A percentile compares a stretch with the other conserved stretches of the same genome.
Evolutionary conservation across 2,797 vertebrate genomes (phyloP).

Genomic region (Acrossocheilus fasciatus): DNA sequence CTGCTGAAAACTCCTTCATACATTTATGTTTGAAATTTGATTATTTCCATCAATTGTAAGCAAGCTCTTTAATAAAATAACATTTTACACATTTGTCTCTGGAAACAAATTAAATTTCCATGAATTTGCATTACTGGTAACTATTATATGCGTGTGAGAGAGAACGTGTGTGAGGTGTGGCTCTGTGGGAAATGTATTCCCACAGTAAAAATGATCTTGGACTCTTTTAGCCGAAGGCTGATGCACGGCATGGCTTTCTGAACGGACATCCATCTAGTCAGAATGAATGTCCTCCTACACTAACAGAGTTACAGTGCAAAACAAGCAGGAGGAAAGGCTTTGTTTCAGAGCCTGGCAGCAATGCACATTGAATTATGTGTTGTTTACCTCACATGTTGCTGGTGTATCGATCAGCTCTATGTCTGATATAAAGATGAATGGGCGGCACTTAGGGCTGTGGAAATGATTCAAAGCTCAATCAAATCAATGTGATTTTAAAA

Average conservation of each 20-base stretch:
- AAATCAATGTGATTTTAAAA: constrained; percentile 19
- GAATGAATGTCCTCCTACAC: constrained; percentile 22
- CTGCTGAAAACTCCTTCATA: neutral
- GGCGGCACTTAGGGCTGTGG: neutral
- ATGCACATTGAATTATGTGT: constrained; percentile 21
- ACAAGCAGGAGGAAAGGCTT: constrained; percentile 15
- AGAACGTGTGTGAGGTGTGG: constrained; percentile 7
- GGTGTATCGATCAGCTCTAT: constrained; percentile 17
- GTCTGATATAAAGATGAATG: constrained; percentile 34
- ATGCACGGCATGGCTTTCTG: neutral
- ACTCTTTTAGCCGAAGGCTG: constrained; percentile 27
- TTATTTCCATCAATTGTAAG: neutral
- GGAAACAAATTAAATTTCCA: neutral
- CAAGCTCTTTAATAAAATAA: neutral
- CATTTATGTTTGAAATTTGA: neutral
- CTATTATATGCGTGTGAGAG: neutral
- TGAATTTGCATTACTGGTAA: neutral
- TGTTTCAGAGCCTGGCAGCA: constrained; percentile 32
- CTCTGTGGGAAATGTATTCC: constrained; percentile 37
- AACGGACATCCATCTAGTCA: constrained; percentile 24
- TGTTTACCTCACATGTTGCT: constrained; percentile 35
- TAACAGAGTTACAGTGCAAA: constrained; percentile 25
- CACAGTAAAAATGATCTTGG: constrained; percentile 25
- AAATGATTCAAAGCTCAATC: constrained; percentile 2
- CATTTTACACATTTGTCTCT: neutral